phyloP scores from a whole-genome alignment of 1,140 invertebrate genomes.

The Drosophila bipectinata region DNA sequence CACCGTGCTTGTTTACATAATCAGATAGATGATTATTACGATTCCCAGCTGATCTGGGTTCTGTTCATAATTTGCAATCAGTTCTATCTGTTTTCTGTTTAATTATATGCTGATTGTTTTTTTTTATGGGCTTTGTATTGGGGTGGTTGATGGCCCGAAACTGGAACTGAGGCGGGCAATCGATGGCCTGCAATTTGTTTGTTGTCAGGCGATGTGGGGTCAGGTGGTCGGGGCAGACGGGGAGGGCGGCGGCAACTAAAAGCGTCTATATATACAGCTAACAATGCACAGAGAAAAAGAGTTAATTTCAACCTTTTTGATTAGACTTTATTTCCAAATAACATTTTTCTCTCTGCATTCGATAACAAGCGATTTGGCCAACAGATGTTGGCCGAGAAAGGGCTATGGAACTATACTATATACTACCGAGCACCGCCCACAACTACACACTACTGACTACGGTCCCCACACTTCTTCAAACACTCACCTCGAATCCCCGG shows the following conservation, averaged over 20 bases:
- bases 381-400: conserved; percentile 33
- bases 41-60: conserved; percentile 13
- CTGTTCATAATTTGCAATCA: conserved; percentile 10
- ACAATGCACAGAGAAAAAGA: conserved; percentile 20
- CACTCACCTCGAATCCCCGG: conserved; percentile 83
- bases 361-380: conserved; percentile 29
- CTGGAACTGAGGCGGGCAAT: conserved; percentile 36
- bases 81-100: background rate
- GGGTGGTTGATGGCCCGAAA: conserved; percentile 30
- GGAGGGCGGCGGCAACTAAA: conserved; percentile 36
- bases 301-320: background rate
- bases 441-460: conserved; percentile 11
- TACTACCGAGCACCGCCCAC: no score
- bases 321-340: background rate
- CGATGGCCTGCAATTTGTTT: conserved; percentile 53
- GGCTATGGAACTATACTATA: conserved; percentile 6
- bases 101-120: conserved; percentile 14
- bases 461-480: background rate
- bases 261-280: conserved; percentile 31
- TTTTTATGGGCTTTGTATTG: conserved; percentile 4
- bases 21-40: conserved; percentile 10
- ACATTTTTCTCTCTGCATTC: conserved; percentile 14
- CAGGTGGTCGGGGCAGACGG: conserved; percentile 19
- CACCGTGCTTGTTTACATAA: conserved; percentile 23
- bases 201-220: conserved; percentile 34